These are phyloP conservation scores for Catocala sponsa DNA, from an alignment of 2,888 invertebrate genomes.

Conservation along the genomic window DNA sequence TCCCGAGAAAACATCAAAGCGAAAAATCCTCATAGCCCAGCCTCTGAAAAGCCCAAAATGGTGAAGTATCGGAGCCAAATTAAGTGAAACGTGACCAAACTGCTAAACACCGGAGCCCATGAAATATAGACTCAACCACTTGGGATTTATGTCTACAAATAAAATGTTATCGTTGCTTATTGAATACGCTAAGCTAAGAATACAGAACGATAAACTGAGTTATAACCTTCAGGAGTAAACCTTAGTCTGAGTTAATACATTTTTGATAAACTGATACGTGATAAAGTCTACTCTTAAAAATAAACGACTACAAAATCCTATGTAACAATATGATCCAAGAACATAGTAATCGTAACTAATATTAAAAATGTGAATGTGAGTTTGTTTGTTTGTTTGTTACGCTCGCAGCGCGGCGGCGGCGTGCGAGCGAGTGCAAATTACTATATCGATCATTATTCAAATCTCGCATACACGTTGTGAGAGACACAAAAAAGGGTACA, in stretches of 20 bases:
- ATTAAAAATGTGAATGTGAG: neutral
- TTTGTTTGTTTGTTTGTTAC: neutral
- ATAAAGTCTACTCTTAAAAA: too few relatives aligned
- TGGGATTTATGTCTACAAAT: conserved; percentile 55
- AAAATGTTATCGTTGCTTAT: conserved; percentile 51
- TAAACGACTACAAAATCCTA: too few relatives aligned
- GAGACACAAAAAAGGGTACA: too few relatives aligned
- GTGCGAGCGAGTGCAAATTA: too few relatives aligned
- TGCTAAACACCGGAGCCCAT: conserved; percentile 50
- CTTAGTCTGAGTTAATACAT: conserved; percentile 15
- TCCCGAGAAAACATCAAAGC: conserved; percentile 42
- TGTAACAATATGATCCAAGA: neutral
- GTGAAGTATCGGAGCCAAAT: conserved; percentile 60
- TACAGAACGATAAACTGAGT: conserved; percentile 30
- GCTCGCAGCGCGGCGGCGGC: too few relatives aligned
- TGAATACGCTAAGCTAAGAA: conserved; percentile 44
- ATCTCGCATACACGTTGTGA: too few relatives aligned
- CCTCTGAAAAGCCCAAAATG: conserved; percentile 16
- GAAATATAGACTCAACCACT: conserved; percentile 62
- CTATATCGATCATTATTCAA: too few relatives aligned
- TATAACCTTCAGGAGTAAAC: conserved; percentile 20
- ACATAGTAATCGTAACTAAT: neutral
- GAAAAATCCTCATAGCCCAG: conserved; percentile 2
- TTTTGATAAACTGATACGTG: neutral
- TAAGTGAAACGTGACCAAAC: conserved; percentile 64